A percentile compares a stretch with the other conserved stretches of the same genome.
phyloP scores from a whole-genome alignment of 2,797 vertebrate species.

The Esox masquinongy region DNA sequence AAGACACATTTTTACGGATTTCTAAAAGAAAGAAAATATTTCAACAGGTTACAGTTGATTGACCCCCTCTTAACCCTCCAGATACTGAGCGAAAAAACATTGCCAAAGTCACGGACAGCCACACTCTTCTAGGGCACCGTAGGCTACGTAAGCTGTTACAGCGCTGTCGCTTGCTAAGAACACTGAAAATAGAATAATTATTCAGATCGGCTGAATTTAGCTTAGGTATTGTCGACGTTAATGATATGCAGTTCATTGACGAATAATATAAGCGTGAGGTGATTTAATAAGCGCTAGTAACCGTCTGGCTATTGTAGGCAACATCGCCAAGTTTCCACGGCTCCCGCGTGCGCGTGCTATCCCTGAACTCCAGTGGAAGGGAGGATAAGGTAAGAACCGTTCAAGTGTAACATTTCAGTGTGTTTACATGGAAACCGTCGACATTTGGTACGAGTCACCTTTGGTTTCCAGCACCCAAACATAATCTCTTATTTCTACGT shows the following conservation, averaged over 20 bases:
- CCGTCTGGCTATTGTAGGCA: constrained; percentile 34
- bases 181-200: neutral
- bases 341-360: constrained; percentile 22
- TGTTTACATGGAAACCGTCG: neutral
- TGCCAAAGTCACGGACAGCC: neutral
- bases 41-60: neutral
- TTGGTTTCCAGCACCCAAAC: neutral
- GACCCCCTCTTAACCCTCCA: neutral
- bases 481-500: neutral
- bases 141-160: neutral
- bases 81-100: neutral
- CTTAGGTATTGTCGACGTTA: neutral
- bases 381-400: constrained; percentile 29
- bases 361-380: constrained; percentile 34
- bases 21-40: neutral
- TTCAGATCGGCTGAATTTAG: neutral
- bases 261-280: constrained; percentile 7
- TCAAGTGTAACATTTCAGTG: neutral
- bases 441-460: neutral
- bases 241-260: constrained; percentile 6
- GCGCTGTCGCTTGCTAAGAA: neutral
- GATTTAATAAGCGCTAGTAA: neutral
- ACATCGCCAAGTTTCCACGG: constrained; percentile 53
- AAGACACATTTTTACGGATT: neutral
- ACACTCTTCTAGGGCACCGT: neutral